phyloP scores from a whole-genome alignment of 2,113 vertebrate species.

The Symphodus melops region DNA sequence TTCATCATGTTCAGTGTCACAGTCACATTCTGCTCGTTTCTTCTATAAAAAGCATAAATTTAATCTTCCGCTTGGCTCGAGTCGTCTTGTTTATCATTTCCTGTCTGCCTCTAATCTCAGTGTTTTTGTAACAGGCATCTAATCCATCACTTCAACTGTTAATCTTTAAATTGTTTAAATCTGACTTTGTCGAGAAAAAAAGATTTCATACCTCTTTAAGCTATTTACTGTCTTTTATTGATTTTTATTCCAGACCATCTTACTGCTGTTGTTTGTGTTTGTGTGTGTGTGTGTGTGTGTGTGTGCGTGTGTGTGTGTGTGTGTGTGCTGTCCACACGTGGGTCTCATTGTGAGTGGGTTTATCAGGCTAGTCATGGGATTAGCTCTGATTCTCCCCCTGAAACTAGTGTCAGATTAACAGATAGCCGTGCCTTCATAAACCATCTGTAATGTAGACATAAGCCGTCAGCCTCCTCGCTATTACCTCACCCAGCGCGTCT shows the following conservation, averaged over 20 bases:
- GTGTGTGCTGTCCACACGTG: slow-evolving; percentile 58
- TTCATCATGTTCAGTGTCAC: too few species aligned
- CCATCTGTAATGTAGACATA: slow-evolving; percentile 83
- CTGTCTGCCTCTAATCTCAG: slow-evolving; percentile 49
- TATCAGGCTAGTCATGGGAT: slow-evolving; percentile 83
- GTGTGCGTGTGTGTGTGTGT: slow-evolving; percentile 36
- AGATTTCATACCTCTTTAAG: slow-evolving; percentile 52
- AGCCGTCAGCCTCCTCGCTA: slow-evolving; percentile 61
- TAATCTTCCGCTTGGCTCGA: background rate
- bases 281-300: slow-evolving; percentile 21
- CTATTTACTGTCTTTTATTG: slow-evolving; percentile 58
- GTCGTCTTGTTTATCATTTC: slow-evolving; percentile 35
- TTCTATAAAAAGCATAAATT: background rate
- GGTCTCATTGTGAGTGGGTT: slow-evolving; percentile 75
- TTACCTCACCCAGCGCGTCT: slow-evolving; percentile 56
- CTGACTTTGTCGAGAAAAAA: slow-evolving; percentile 19
- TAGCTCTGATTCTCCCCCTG: slow-evolving; percentile 78
- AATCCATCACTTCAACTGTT: slow-evolving; percentile 71
- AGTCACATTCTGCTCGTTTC: background rate
- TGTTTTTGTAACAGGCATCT: slow-evolving; percentile 63
- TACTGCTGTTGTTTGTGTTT: slow-evolving; percentile 21
- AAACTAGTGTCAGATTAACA: slow-evolving; percentile 86
- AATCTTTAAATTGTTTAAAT: slow-evolving; percentile 53
- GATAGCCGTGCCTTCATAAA: slow-evolving; percentile 76
- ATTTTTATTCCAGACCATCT: slow-evolving; percentile 59